These are phyloP conservation scores for Athene cunicularia DNA, from an alignment of 2,113 vertebrate genomes.

Conservation along the genomic window DNA sequence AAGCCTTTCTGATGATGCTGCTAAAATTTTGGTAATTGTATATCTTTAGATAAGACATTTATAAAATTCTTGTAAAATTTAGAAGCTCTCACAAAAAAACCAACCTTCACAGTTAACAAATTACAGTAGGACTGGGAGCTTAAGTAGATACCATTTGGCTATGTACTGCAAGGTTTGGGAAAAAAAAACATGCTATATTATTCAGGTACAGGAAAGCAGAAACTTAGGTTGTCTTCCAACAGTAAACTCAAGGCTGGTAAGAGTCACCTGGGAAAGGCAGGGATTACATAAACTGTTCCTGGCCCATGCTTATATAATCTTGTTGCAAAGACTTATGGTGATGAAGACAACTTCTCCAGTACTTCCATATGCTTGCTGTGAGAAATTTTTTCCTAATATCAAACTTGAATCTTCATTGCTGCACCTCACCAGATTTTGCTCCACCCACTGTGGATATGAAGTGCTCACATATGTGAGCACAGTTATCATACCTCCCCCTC, in stretches of 20 bases:
- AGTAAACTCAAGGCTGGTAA: not conserved
- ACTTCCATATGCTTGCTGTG: not conserved
- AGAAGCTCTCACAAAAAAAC: not conserved
- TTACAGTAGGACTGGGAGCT: not conserved
- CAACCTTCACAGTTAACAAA: not conserved
- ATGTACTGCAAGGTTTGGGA: not conserved
- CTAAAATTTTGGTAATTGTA: not conserved
- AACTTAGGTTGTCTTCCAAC: not conserved
- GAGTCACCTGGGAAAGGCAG: not conserved
- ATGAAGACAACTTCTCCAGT: not conserved
- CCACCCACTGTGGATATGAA: fast-evolving
- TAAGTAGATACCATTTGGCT: not conserved
- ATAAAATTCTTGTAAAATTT: not conserved
- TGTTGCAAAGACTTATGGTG: not conserved
- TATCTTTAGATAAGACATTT: not conserved
- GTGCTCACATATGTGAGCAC: not conserved
- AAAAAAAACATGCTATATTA: not conserved
- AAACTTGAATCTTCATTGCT: not conserved
- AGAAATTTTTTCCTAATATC: not conserved
- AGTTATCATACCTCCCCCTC: not conserved
- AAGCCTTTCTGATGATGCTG: not conserved
- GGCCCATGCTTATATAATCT: not conserved
- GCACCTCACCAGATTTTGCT: not conserved
- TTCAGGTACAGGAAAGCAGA: not conserved
- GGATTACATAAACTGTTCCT: not conserved